Evolutionary conservation across 2,113 vertebrate species (phyloP).

Genomic region (Grantiella picta): DNA sequence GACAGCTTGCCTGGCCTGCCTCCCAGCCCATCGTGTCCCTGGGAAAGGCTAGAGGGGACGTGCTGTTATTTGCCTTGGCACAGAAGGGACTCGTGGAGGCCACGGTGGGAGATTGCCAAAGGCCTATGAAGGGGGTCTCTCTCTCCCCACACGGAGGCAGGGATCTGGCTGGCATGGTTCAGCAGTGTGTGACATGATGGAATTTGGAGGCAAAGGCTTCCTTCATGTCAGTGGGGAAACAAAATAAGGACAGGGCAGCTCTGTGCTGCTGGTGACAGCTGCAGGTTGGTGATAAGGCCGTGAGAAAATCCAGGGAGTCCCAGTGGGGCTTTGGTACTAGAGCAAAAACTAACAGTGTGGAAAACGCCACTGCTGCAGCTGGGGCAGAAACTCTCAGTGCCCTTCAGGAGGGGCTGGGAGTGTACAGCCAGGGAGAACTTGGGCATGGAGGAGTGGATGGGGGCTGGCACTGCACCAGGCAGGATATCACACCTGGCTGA

Average conservation of each 20-base stretch:
- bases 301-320: neutral
- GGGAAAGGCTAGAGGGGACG: neutral
- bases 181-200: neutral
- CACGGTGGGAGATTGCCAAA: neutral
- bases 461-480: neutral
- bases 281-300: neutral
- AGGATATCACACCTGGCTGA: neutral
- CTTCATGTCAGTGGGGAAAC: fast-evolving
- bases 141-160: neutral
- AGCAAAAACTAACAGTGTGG: neutral
- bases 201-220: neutral
- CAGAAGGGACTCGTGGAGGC: neutral
- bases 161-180: neutral
- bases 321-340: neutral
- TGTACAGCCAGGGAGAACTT: neutral
- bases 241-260: neutral
- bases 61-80: neutral
- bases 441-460: neutral
- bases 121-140: neutral
- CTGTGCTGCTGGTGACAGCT: neutral
- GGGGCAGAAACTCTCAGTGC: neutral
- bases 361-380: neutral
- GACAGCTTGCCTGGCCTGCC: neutral
- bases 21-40: neutral
- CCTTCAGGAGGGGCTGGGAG: neutral